Conservation (phyloP, 2,113 vertebrate species). For the Papio anubis region DNA sequence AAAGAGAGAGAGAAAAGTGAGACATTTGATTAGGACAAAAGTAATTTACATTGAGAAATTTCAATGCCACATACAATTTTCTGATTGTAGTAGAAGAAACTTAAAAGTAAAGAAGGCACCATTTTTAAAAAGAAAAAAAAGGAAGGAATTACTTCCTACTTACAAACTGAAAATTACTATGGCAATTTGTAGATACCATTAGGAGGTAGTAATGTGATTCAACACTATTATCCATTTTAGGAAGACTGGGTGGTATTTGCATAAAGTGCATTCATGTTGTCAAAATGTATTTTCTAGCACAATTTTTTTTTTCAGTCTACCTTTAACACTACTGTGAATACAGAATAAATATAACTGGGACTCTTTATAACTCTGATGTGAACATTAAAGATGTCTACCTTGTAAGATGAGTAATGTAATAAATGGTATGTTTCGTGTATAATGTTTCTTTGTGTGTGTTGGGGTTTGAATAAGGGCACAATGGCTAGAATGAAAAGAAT, state of each 20-base stretch:
- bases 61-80: neutral
- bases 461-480: neutral
- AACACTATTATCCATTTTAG: neutral
- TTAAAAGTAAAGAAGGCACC: neutral
- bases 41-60: neutral
- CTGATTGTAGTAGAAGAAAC: neutral
- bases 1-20: neutral
- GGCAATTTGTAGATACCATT: neutral
- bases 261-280: neutral
- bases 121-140: neutral
- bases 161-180: neutral
- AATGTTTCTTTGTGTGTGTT: neutral
- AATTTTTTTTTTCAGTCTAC: neutral
- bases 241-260: neutral
- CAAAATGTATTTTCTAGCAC: neutral
- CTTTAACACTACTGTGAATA: neutral
- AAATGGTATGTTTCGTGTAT: neutral
- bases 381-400: neutral
- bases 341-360: neutral
- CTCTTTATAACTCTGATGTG: neutral
- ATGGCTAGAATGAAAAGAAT: neutral
- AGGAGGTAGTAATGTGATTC: neutral
- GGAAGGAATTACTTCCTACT: neutral
- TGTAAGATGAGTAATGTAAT: neutral
- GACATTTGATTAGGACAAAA: neutral